Percentiles rank a stretch among this genome's conserved stretches.
phyloP scores from a whole-genome alignment of 2,113 vertebrate species.

The Brachionichthys hirsutus region DNA sequence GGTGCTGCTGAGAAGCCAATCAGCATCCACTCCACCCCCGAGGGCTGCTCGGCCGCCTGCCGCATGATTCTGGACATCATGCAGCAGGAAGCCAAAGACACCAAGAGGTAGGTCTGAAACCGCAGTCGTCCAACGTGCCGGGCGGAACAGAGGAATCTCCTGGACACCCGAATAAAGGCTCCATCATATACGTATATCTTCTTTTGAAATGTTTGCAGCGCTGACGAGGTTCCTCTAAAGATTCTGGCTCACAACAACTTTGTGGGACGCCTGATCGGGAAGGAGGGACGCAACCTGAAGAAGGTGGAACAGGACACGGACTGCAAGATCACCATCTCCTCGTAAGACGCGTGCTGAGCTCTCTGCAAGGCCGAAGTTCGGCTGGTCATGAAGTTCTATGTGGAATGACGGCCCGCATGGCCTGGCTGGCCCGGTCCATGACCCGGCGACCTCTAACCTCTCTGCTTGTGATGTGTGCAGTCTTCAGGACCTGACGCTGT shows the following conservation, averaged over 20 bases:
- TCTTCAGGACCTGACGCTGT: constrained; percentile 91
- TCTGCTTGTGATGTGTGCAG: constrained; percentile 58
- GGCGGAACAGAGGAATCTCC: too few species aligned
- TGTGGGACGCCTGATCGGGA: constrained; percentile 92
- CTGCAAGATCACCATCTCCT: constrained; percentile 96
- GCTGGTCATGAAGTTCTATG: too few species aligned
- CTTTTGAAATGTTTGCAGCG: constrained; percentile 78
- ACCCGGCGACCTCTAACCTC: too few species aligned
- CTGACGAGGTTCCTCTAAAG: constrained; percentile 94
- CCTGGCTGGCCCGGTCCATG: too few species aligned
- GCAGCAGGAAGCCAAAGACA: constrained; percentile 97
- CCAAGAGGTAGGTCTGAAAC: constrained; percentile 85
- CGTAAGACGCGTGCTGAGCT: constrained; percentile 74
- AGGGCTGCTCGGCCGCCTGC: constrained; percentile 91
- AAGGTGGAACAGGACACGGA: constrained; percentile 96
- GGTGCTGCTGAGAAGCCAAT: constrained; percentile 94
- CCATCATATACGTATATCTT: too few species aligned
- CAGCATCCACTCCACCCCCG: constrained; percentile 92
- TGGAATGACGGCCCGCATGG: too few species aligned
- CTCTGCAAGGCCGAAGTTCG: too few species aligned
- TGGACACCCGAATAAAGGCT: too few species aligned
- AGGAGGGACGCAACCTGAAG: constrained; percentile 94
- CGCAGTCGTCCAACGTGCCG: too few species aligned
- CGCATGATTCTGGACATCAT: constrained; percentile 97
- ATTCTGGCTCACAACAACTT: constrained; percentile 97